Base-by-base conservation (phyloP, 2,797 vertebrate species). In the Phrynocephalus guinanensis region DNA sequence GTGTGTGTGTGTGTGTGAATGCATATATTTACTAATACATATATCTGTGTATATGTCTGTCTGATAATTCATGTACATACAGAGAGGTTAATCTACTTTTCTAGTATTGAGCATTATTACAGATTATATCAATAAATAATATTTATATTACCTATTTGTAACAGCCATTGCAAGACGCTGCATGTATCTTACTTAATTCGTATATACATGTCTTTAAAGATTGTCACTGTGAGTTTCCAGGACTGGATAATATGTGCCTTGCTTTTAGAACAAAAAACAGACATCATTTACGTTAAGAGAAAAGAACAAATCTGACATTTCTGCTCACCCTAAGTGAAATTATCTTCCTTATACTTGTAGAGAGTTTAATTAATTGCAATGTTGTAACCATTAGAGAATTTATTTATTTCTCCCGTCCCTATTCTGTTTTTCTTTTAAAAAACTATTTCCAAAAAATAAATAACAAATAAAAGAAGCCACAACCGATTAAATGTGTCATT, bases 401-500 rank as follows among this genome's bases (percentile, higher is more conserved):
- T 68, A 30, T 56, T 33, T 7, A 0, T 10, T 2, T 0, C 38
- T n/a, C 5, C 16, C 78, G 79, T 7, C 44, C 78, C 83, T 8
- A 3, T 24, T 44, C 38, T 50, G 38, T 44, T 26, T 24, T 24
- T 30, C 22, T 24, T 22, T 6, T 6, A 24, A 24, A 33, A 75
- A 16, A 63, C 60, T 63, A 63, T 16, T 63, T 63, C 60, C 60
- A 63, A 63, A 63, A 3, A 63, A 63, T 15, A 16, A 18, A 30
- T 80, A 83, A 5, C 16, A 3, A 0, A 0, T 38, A 79, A 7
- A 10, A 1, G 6, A 66, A 33, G 0, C 5, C 30, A 72, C 28
- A 20, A 24, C 9, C 26, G 48, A 72, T 56, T 28, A 2, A 30
- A 6, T 10, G 75, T 66, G 33, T 0, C 26, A 20, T 33, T 63